Percentiles rank a stretch among this genome's conserved stretches.
Evolutionary conservation across 2,797 vertebrate species (phyloP).

Genomic region (Lacerta bilineata): DNA sequence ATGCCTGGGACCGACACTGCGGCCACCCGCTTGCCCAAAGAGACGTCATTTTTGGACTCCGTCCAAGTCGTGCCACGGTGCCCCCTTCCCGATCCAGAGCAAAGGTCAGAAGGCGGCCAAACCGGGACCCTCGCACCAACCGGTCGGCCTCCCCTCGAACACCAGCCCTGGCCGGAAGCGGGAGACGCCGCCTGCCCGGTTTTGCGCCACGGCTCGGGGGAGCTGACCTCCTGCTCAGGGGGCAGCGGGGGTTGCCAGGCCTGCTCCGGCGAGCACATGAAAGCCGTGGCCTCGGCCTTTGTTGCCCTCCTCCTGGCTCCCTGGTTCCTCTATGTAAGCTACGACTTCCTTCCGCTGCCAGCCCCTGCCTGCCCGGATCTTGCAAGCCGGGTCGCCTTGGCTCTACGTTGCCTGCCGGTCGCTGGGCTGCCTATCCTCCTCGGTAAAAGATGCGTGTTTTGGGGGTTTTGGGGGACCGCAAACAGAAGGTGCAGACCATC

Average conservation of each 20-base stretch:
- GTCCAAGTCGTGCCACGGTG: conserved; percentile 70
- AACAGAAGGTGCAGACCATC: no score
- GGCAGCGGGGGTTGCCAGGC: background rate
- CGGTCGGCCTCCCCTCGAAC: no score
- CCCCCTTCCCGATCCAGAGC: conserved; percentile 44
- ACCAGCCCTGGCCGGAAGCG: conserved; percentile 69
- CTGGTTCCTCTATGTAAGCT: conserved; percentile 80
- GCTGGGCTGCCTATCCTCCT: conserved; percentile 79
- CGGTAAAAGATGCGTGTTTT: conserved; percentile 59
- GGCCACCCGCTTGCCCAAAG: conserved; percentile 71
- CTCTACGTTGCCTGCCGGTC: conserved; percentile 79
- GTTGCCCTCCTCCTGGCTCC: conserved; percentile 78
- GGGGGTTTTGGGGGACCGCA: background rate
- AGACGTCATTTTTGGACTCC: conserved; percentile 56
- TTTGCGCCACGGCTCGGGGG: conserved; percentile 71
- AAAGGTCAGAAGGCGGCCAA: conserved; percentile 23
- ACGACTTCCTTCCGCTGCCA: conserved; percentile 78
- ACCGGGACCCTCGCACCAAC: conserved; percentile 73
- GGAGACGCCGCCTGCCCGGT: background rate
- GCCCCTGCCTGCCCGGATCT: conserved; percentile 75
- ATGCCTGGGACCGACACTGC: conserved; percentile 47
- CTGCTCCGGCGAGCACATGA: background rate
- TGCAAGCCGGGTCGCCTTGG: conserved; percentile 77
- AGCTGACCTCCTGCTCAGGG: conserved; percentile 74
- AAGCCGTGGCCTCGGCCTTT: conserved; percentile 67